Base-by-base conservation (phyloP, 2,888 invertebrate species). In the Coleophora deauratella region DNA sequence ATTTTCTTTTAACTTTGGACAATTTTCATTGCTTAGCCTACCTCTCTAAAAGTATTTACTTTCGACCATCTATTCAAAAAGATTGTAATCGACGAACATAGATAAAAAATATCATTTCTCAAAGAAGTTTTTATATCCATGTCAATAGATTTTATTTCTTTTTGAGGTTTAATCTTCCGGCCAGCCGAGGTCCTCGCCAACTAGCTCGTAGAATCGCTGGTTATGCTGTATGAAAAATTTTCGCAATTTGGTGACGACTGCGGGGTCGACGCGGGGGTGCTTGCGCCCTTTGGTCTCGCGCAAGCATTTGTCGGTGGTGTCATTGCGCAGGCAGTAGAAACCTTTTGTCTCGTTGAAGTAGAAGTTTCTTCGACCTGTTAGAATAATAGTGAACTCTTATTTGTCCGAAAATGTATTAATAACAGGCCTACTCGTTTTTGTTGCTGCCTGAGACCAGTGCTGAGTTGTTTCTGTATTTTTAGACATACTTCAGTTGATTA, bases 331-430 rank as follows among this genome's bases (percentile, higher is more conserved):
- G 73, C 98, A 98, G 80, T 94, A 98, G 85, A 99, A 97, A 45
- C 98, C 97, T 77, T 98, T 97, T 11, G 96, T 97, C 79, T 93
- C 93, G 84, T 99, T 98, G 86, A 96, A 99, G 82, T 97, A 97
- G 78, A 99, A 96, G 78, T 97, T 95, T 72, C 94, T 93, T 59
- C 91, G 89, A 41, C 91, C 91, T 85, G 71, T 41, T 46, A 33
- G 32, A 40, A n/a, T n/a, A n/a, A n/a, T 10, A 12, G 21, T 21
- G 21, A 21, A 21, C 6, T 21, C 21, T 21, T 3, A 21, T 21
- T n/a, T n/a, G n/a, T n/a, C n/a, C n/a, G n/a, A n/a, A n/a, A n/a
- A n/a, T n/a, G n/a, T n/a, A n/a, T n/a, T n/a, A n/a, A n/a, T n/a
- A n/a, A n/a, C n/a, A n/a, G n/a, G n/a, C n/a, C n/a, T n/a, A n/a